Evolutionary conservation across 2,797 vertebrate genomes (phyloP), one percentile per base, ranked within the genome.

Genomic region (Dallia pectoralis): DNA sequence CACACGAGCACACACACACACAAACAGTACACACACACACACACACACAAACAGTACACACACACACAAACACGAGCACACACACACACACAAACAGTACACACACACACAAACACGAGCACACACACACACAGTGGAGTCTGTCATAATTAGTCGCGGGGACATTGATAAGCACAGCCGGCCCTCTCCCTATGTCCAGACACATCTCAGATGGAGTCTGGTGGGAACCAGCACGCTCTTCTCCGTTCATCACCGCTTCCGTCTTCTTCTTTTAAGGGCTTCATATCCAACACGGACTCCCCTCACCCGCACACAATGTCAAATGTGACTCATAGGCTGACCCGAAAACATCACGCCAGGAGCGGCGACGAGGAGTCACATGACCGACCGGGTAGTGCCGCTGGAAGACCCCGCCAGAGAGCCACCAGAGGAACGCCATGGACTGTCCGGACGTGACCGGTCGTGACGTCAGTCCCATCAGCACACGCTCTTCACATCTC

Each of bases 111-210:
- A n/a, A n/a, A n/a, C n/a, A n/a, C n/a, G n/a, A n/a, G 29, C 33
- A 29, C 67, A 69, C 22, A 29, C 2, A 69, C 22, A 67, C 27
- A 71, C 72, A 51, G 77, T 59, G 61, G 62, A 79, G 72, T 79
- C 77, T 61, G 53, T 68, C 63, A 65, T 82, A 82, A 82, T 86
- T 84, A 85, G 48, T 59, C 70, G 19, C 8, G 73, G 71, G 82
- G 72, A 22, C 7, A 11, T 22, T 75, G 69, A 86, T 68, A 76
- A 75, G 69, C 36, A 44, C 15, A 65, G 51, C 51, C 53, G 44
- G 47, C 32, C 67, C 51, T 62, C 62, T 51, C 67, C 30, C 32
- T 12, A 22, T 9, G 11, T 71, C 69, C 77, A 66, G 70, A 69
- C 70, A 69, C 70, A 32, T 67, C 32, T 0, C 67, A 33, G 70